These are phyloP conservation scores for Pasiphila rectangulata DNA, from an alignment of 2,888 invertebrate genomes.

Conservation along the genomic window DNA sequence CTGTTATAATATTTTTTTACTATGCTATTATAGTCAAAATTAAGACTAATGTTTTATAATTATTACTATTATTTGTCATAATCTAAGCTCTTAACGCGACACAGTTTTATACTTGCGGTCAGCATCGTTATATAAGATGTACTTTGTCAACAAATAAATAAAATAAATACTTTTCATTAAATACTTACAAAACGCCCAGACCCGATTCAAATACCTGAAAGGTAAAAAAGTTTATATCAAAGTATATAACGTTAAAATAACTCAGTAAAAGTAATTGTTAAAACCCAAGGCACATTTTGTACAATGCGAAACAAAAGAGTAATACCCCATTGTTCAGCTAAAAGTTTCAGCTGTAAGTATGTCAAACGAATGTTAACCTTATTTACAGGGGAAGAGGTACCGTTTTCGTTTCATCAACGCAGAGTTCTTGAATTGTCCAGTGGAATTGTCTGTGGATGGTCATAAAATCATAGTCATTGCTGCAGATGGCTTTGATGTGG, in stretches of 20 bases:
- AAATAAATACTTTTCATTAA: too few relatives aligned
- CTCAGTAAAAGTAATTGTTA: constrained; percentile 84
- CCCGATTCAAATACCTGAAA: background rate
- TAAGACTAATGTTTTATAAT: too few relatives aligned
- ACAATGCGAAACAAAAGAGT: constrained; percentile 41
- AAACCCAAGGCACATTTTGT: constrained; percentile 81
- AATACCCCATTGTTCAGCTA: constrained; percentile 36
- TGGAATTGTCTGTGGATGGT: constrained; percentile 86
- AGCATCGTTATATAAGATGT: too few relatives aligned
- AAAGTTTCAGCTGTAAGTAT: constrained; percentile 36
- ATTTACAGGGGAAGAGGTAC: constrained; percentile 80
- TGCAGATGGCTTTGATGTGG: constrained; percentile 85
- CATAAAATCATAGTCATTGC: constrained; percentile 85
- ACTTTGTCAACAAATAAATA: too few relatives aligned
- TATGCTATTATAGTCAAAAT: too few relatives aligned
- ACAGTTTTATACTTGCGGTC: too few relatives aligned
- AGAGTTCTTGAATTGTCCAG: constrained; percentile 88
- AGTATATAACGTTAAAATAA: constrained; percentile 73
- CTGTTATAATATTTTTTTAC: too few relatives aligned
- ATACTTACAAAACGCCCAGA: too few relatives aligned
- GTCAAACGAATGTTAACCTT: constrained; percentile 15
- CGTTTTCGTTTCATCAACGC: constrained; percentile 87
- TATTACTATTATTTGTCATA: too few relatives aligned
- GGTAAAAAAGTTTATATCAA: background rate
- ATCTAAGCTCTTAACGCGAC: too few relatives aligned